Percentiles rank a stretch among this genome's conserved stretches.
Conservation (phyloP, 37 sponge, comb jelly and placozoan genomes). For the Ianthella basta region DNA sequence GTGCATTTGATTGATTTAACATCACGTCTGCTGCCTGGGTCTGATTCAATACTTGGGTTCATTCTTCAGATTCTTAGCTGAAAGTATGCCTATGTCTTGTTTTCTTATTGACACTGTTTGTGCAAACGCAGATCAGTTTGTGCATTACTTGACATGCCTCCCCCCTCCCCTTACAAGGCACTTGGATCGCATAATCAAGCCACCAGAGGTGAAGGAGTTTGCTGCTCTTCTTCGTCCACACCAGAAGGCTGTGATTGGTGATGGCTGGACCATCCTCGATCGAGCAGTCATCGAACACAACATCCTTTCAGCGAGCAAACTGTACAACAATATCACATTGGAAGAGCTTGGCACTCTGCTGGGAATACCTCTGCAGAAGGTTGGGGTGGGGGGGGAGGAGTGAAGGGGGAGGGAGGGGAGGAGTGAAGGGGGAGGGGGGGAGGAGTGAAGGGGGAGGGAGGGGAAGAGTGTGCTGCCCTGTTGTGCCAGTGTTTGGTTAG, state of each 20-base stretch:
- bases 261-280: constrained; percentile 85
- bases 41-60: background rate
- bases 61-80: background rate
- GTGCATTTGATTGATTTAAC: background rate
- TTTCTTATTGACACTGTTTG: background rate
- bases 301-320: constrained; percentile 93
- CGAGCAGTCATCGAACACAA: constrained; percentile 96
- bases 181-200: constrained; percentile 84
- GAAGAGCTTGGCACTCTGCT: constrained; percentile 90
- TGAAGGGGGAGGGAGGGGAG: background rate
- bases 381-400: constrained; percentile 5
- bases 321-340: constrained; percentile 93
- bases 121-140: background rate
- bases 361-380: constrained; percentile 83
- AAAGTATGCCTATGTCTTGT: background rate
- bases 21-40: background rate
- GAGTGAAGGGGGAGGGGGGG: too few relatives aligned
- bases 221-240: constrained; percentile 73
- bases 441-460: too few relatives aligned
- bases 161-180: constrained; percentile 46
- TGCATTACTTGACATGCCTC: background rate
- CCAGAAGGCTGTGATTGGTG: constrained; percentile 87
- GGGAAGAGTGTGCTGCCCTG: too few relatives aligned
- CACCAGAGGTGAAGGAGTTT: constrained; percentile 83
- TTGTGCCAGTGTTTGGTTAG: background rate